Base-by-base conservation (phyloP, 2,113 vertebrate species). In the Pterocles burchelli region DNA sequence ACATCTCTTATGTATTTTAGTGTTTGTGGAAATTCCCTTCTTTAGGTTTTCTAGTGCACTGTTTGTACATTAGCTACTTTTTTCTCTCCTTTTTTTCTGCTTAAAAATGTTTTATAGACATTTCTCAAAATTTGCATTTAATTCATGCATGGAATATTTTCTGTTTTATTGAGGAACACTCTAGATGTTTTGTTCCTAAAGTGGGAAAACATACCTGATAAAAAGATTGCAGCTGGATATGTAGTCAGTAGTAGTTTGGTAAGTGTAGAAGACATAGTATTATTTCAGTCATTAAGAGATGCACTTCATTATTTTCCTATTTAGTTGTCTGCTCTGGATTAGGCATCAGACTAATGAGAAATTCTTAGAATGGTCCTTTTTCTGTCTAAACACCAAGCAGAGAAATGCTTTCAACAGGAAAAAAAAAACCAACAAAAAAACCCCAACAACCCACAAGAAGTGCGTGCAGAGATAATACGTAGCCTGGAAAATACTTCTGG, bases 401-500 rank as follows among this genome's bases (percentile, higher is more conserved):
- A 85, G 98, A 98, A 98, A 97, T 96, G 91, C 93, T 96, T 98
- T 97, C 96, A 96, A 93, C 88, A 88, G 95, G 94, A 81, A 93
- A 95, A 97, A 97, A 65, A 59, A 52, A 52, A 13, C 49, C 26
- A 52, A 41, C 38, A 48, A 46, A 29, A 10, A 5, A 36, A 49
- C n/a, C 24, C 49, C 41, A 95, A 48, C 66, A 90, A 71, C 43
- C 36, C 82, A 96, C 94, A 97, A 98, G 95, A 97, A 97, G 92
- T 98, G 94, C 17, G 3, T 97, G 96, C 96, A 96, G 96, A 98
- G 98, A 98, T 98, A 98, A 98, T 97, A 91, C 51, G 1, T 93
- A 95, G 98, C 97, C 97, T 97, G 97, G 98, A 98, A 98, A 98
- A 98, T 98, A 98, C 97, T 98, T 98, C 97, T 73, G 96, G 98